Evolutionary conservation across 2,797 vertebrate genomes (phyloP).

Genomic region (Acanthurus leucopareius): DNA sequence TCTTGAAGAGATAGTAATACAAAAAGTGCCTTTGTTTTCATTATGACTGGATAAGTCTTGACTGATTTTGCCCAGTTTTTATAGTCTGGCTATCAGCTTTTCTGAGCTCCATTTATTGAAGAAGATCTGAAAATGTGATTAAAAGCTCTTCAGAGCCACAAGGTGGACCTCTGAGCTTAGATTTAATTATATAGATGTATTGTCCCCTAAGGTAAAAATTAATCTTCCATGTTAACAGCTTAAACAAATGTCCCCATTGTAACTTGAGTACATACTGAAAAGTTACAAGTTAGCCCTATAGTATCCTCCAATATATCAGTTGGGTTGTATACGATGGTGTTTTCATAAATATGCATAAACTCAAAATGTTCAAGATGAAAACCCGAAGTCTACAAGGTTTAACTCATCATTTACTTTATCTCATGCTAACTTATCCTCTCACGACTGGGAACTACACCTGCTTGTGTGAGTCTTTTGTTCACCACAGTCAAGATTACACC

Average conservation of each 20-base stretch:
- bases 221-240: not conserved
- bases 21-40: not conserved
- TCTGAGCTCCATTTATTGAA: not conserved
- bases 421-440: slow-evolving; percentile 10
- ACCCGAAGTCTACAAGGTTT: not conserved
- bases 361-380: not conserved
- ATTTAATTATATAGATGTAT: not conserved
- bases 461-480: slow-evolving; percentile 66
- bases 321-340: not conserved
- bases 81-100: not conserved
- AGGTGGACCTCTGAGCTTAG: not conserved
- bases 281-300: not conserved
- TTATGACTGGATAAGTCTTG: not conserved
- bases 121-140: not conserved
- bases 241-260: not conserved
- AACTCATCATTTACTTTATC: slow-evolving; percentile 42
- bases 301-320: not conserved
- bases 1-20: not conserved
- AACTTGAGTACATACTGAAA: not conserved
- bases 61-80: not conserved
- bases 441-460: slow-evolving; percentile 13
- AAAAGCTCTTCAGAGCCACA: not conserved
- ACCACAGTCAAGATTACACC: slow-evolving; percentile 50
- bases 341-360: not conserved
- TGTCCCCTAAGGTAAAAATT: not conserved